phyloP scores from a whole-genome alignment of 2,888 invertebrate genomes.

The Drosophila emarginata region DNA sequence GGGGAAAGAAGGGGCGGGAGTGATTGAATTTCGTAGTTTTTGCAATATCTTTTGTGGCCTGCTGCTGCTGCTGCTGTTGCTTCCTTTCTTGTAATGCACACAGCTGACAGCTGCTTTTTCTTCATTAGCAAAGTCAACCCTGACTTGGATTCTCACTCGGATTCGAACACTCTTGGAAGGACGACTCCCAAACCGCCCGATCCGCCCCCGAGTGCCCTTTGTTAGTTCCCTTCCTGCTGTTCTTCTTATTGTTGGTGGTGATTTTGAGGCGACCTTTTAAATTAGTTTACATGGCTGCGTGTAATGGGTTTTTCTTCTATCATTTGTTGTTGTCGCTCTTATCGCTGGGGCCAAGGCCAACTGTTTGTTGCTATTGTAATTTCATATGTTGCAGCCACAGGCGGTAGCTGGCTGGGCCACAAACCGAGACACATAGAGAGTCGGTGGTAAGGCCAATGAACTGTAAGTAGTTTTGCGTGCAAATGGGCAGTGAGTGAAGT shows the following conservation, averaged over 20 bases:
- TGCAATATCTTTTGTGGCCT: constrained; percentile 63
- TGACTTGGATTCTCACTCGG: constrained; percentile 4
- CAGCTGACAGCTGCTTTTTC: constrained; percentile 78
- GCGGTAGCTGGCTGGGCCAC: constrained; percentile 36
- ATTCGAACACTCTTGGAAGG: constrained; percentile 3
- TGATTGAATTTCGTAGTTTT: constrained; percentile 77
- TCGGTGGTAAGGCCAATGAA: constrained; percentile 48
- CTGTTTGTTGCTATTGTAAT: constrained; percentile 36
- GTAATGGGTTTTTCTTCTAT: constrained; percentile 62
- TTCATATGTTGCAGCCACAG: constrained; percentile 69
- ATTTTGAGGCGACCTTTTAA: constrained; percentile 75
- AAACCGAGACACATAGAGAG: constrained; percentile 5
- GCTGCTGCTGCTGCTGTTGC: not conserved
- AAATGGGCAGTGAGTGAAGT: constrained; percentile 16
- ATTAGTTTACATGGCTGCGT: constrained; percentile 76
- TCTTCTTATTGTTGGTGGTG: constrained; percentile 59
- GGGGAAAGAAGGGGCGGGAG: constrained; percentile 21
- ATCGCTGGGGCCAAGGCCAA: constrained; percentile 19
- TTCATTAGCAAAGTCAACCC: constrained; percentile 77
- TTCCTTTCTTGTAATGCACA: constrained; percentile 68
- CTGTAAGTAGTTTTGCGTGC: constrained; percentile 63
- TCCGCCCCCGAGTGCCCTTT: constrained; percentile 44
- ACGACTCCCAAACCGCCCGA: constrained; percentile 1
- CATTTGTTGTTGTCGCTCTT: not conserved
- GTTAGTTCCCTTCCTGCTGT: constrained; percentile 37